Evolutionary conservation across 1,140 invertebrate species (phyloP), one percentile per base, ranked within the genome.

Genomic region (Cyrtorhinus lividipennis): DNA sequence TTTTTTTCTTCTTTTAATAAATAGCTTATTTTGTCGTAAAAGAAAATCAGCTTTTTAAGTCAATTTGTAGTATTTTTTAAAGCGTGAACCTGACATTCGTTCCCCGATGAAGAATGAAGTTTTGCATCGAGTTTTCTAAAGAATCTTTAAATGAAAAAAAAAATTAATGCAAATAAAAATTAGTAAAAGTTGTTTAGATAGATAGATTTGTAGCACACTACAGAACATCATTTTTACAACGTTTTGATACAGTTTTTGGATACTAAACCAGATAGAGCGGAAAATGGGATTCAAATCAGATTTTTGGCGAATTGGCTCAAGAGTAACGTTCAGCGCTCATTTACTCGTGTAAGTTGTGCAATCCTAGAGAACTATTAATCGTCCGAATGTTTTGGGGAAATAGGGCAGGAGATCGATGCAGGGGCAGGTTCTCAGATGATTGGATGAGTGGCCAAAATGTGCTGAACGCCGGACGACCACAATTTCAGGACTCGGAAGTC

Each of bases 151-250:
- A 8, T 44, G 38, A 8, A 44, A 44, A 44, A n/a, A 10, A 44
- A 20, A 53, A 22, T 53, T 22, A 3, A 10, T 5, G 20, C 10
- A 20, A 53, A 53, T 20, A 53, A 10, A 53, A 53, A 22, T 53
- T 53, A 53, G 20, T 53, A 20, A 22, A 53, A 53, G n/a, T 53
- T 53, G 20, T 22, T 53, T 53, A 53, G 48, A 53, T 53, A 53
- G 48, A 53, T 53, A 53, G 48, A 53, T 53, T 53, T 53, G 48
- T 53, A 53, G 48, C 12, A 44, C 12, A 15, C 48, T 38, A 38
- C 5, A 5, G 30, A 22, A 22, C 48, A 53, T 10, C 8, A 53
- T 53, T 53, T 53, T 53, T 53, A 53, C 48, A 22, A 53, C 8
- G 48, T 53, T 53, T 53, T 53, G 48, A 53, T 53, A 53, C 48